Conservation (phyloP, 2,888 invertebrate species). For the Macaria notata region DNA sequence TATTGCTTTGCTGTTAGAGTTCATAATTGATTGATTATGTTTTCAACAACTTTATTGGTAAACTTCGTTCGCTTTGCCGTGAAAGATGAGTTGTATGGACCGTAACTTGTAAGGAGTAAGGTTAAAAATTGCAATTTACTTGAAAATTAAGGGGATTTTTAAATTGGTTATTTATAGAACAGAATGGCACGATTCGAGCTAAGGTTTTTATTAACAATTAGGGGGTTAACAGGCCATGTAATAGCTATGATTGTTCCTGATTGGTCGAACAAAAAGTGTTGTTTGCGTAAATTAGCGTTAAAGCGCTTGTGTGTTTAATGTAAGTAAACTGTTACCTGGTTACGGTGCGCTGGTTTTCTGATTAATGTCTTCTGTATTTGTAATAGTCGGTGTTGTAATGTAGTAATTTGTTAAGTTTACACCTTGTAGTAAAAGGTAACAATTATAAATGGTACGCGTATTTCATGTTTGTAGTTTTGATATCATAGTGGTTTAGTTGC, state of each 20-base stretch:
- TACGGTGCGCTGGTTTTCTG: conserved; percentile 17
- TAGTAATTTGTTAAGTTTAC: not conserved
- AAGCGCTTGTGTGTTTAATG: conserved; percentile 10
- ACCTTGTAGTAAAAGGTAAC: too few relatives aligned
- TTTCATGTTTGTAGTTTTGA: too few relatives aligned
- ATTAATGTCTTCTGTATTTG: conserved; percentile 6
- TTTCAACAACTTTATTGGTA: not conserved
- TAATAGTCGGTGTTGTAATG: not conserved
- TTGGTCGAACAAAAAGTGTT: conserved; percentile 51
- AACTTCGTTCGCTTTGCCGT: not conserved
- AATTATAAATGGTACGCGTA: too few relatives aligned
- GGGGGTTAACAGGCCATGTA: conserved; percentile 66
- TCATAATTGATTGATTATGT: not conserved
- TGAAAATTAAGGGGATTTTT: not conserved
- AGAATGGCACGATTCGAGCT: conserved; percentile 18
- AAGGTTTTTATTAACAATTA: conserved; percentile 58
- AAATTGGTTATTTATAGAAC: conserved; percentile 17
- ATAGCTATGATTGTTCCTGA: conserved; percentile 56
- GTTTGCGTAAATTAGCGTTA: conserved; percentile 26
- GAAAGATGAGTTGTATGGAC: not conserved
- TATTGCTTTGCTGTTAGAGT: not conserved
- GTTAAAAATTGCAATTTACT: not conserved
- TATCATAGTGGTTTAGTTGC: not conserved
- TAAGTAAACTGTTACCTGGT: conserved; percentile 4
- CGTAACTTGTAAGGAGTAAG: conserved; percentile 2